Conservation (phyloP, 2,797 vertebrate genomes). For the Brachyrhaphis roseni region DNA sequence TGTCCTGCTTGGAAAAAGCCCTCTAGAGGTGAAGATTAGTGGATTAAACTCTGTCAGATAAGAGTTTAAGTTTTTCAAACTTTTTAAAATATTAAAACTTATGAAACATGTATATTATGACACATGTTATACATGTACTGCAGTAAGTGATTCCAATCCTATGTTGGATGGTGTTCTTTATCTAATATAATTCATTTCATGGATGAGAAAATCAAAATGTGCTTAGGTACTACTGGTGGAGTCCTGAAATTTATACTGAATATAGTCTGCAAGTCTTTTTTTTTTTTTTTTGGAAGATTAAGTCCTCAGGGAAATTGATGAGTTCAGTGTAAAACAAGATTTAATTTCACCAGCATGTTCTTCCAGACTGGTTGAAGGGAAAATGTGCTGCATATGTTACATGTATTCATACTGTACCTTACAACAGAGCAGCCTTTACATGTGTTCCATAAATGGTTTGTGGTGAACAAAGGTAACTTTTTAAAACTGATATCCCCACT, state of each 20-base stretch:
- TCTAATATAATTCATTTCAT: conserved; percentile 18
- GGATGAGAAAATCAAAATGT: neutral
- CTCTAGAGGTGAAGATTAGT: neutral
- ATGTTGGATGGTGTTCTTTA: conserved; percentile 14
- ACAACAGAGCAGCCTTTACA: neutral
- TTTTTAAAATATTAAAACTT: neutral
- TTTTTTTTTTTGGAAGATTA: conserved; percentile 26
- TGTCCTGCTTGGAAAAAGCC: neutral
- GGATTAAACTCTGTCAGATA: neutral
- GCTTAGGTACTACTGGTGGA: conserved; percentile 29
- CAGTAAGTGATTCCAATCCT: conserved; percentile 10
- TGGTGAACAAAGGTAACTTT: conserved; percentile 24
- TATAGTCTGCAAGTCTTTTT: conserved; percentile 10
- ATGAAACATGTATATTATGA: neutral
- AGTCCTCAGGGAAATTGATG: conserved; percentile 13
- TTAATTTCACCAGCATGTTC: conserved; percentile 17
- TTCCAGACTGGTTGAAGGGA: conserved; percentile 9
- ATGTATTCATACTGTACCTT: conserved; percentile 15
- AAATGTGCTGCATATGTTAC: conserved; percentile 10
- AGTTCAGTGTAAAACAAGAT: conserved; percentile 28
- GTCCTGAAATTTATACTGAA: conserved; percentile 19
- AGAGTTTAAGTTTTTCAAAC: neutral
- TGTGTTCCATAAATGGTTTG: conserved; percentile 20
- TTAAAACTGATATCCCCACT: neutral
- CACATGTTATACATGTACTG: neutral